These are phyloP conservation scores for Antennarius striatus DNA, from an alignment of 2,113 vertebrate species.

Conservation along the genomic window DNA sequence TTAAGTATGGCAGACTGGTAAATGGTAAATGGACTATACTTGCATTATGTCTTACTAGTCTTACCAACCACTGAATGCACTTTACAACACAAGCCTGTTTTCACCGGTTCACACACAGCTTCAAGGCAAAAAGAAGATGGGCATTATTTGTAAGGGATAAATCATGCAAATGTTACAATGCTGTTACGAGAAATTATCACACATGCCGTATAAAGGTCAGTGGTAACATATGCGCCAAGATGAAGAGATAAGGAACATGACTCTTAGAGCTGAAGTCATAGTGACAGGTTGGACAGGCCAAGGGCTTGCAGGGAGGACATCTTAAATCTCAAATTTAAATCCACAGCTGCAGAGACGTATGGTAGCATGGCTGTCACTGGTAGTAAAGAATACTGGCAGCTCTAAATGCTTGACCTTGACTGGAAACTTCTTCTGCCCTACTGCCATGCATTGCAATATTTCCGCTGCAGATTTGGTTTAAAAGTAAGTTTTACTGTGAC, in stretches of 20 bases:
- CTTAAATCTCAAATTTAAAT: constrained; percentile 43
- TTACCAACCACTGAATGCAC: too few relatives aligned
- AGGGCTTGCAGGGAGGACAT: constrained; percentile 22
- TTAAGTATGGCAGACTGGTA: too few relatives aligned
- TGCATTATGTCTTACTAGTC: too few relatives aligned
- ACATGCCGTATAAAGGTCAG: constrained; percentile 57
- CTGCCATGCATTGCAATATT: constrained; percentile 24
- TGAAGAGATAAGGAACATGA: constrained; percentile 39
- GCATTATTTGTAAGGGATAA: constrained; percentile 15
- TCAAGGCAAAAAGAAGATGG: neutral
- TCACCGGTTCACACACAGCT: too few relatives aligned
- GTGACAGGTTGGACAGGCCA: constrained; percentile 32
- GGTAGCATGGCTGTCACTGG: constrained; percentile 30
- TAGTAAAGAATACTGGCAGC: constrained; percentile 52
- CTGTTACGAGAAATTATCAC: constrained; percentile 45
- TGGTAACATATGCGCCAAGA: constrained; percentile 48
- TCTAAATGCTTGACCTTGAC: constrained; percentile 43
- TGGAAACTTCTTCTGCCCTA: constrained; percentile 40
- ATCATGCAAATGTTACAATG: constrained; percentile 43
- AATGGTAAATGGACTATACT: too few relatives aligned
- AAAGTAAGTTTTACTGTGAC: constrained; percentile 15
- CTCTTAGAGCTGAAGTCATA: constrained; percentile 34
- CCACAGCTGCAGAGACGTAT: constrained; percentile 36
- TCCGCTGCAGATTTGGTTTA: constrained; percentile 21
- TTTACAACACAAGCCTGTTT: too few relatives aligned